Evolutionary conservation across 1,140 invertebrate species (phyloP), one percentile per base, ranked within the genome.

Genomic region (Drosophila kurseongensis): DNA sequence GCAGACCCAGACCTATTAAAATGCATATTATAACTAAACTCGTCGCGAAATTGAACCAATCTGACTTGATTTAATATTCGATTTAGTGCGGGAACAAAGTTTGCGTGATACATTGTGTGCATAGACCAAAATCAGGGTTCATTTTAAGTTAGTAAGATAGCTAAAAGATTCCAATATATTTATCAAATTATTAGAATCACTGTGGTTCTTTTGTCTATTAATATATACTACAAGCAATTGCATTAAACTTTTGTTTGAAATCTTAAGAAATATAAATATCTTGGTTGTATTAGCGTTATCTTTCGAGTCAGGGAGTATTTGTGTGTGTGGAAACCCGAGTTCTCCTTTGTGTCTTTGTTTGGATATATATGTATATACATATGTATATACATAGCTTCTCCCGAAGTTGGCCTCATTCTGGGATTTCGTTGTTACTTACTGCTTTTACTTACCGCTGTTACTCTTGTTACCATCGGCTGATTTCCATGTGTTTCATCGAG

Each of bases 1-100:
- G 47, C 72, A 68, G 55, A 13, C 54, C 18, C 47, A 67, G 56
- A 67, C 60, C 62, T 57, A 66, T 74, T 57, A 72, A 77, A 84
- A 63, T 63, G 62, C 66, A 61, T 12, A 74, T n/a, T 44, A 61
- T 44, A 52, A 42, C 40, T 55, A 82, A 82, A 71, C 67, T 36
- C 35, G 59, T 65, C 36, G 63, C 63, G 59, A 65, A 65, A 36
- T 63, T 13, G 16, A 68, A 36, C 29, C 60, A 66, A 68, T 42
- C 60, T 27, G 65, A 16, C 32, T 35, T 16, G 61, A 45, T 35
- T 42, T 16, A 51, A 65, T 51, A 35, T 60, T 32, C 14, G 44
- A 50, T 35, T 44, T 13, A 55, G 7, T 35, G 29, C n/a, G 10
- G 40, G 40, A 58, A 23, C 40, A 16, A 61, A 61, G 57, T 61